A percentile compares a stretch with the other conserved stretches of the same genome.
Evolutionary conservation across 2,888 invertebrate species (phyloP).

Genomic region (Erebia palarica): DNA sequence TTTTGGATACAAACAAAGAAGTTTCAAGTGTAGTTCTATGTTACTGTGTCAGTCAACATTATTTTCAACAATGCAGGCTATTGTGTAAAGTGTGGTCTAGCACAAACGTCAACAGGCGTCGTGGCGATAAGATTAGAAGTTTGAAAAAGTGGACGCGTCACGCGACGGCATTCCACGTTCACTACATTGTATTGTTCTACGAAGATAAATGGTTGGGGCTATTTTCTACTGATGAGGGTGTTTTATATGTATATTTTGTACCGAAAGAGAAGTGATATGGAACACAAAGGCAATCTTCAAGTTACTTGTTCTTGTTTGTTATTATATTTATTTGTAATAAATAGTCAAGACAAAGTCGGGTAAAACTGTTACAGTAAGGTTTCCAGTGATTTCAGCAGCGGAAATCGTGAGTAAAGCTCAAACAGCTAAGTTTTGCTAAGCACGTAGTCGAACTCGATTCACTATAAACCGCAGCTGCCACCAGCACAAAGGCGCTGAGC

Average conservation of each 20-base stretch:
- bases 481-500: slow-evolving; percentile 19
- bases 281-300: no score
- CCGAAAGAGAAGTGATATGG: neutral
- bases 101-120: slow-evolving; percentile 34
- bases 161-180: slow-evolving; percentile 38
- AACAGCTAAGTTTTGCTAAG: slow-evolving; percentile 43
- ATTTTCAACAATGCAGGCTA: slow-evolving; percentile 14
- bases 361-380: no score
- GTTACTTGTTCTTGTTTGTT: no score
- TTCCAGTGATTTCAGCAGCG: neutral
- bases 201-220: slow-evolving; percentile 10
- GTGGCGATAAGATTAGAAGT: slow-evolving; percentile 35
- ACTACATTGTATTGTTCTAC: slow-evolving; percentile 18
- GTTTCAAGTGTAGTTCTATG: neutral
- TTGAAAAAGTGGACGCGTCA: slow-evolving; percentile 40
- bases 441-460: slow-evolving; percentile 35
- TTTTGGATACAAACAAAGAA: no score
- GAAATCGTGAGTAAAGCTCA: neutral
- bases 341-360: no score
- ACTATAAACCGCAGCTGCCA: slow-evolving; percentile 33
- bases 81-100: slow-evolving; percentile 23
- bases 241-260: neutral
- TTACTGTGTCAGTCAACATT: slow-evolving; percentile 13
- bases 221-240: neutral
- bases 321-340: no score